A percentile compares a stretch with the other conserved stretches of the same genome.
Conservation (phyloP, 2,113 vertebrate species). For the Ptilonorhynchus violaceus region DNA sequence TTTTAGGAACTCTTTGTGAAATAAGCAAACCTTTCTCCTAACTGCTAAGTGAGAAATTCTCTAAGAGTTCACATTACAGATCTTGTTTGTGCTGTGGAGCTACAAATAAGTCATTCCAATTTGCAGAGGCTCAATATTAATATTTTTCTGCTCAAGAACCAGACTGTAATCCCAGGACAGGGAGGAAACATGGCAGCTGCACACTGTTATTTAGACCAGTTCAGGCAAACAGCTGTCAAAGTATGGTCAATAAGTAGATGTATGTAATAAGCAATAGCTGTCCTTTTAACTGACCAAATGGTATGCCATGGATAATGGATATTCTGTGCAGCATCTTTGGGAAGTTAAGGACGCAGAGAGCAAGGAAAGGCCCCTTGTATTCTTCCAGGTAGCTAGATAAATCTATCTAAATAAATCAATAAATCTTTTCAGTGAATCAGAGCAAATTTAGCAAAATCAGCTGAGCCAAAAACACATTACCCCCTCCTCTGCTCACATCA, state of each 20-base stretch:
- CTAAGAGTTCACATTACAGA: background rate
- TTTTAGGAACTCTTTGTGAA: conserved; percentile 3
- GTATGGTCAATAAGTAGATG: background rate
- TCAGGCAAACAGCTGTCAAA: background rate
- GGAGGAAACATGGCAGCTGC: background rate
- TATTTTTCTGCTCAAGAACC: background rate
- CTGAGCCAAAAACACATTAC: background rate
- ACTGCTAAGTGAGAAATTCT: background rate
- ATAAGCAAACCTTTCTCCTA: background rate
- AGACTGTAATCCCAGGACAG: background rate
- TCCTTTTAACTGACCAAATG: background rate
- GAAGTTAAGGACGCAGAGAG: background rate
- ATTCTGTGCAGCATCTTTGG: background rate
- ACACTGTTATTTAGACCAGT: background rate
- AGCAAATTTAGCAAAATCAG: background rate
- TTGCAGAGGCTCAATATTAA: background rate
- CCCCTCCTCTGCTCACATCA: background rate
- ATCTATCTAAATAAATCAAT: background rate
- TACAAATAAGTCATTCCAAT: background rate
- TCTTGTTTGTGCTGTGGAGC: background rate
- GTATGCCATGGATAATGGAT: background rate
- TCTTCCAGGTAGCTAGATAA: background rate
- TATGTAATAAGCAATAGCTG: background rate
- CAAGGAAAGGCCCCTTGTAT: background rate
- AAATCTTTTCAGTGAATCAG: background rate